Evolutionary conservation across 1,140 invertebrate species (phyloP).

Genomic region (Drosophila teissieri): DNA sequence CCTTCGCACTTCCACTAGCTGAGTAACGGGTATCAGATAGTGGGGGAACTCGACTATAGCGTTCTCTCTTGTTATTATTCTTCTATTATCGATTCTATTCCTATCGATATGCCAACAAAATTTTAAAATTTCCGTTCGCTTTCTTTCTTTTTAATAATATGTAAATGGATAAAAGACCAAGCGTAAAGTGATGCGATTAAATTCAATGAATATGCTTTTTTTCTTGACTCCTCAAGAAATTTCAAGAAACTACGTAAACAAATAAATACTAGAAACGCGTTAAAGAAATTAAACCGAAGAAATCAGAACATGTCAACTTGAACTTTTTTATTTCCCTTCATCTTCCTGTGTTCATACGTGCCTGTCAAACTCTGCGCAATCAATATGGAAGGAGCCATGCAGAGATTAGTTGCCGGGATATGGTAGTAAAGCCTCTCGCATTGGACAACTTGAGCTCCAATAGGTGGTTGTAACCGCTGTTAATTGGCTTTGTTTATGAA

Average conservation of each 20-base stretch:
- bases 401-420: constrained; percentile 42
- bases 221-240: constrained; percentile 4
- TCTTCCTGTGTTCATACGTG: constrained; percentile 43
- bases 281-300: constrained; percentile 8
- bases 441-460: constrained; percentile 31
- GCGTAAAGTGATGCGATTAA: no score
- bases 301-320: constrained; percentile 61
- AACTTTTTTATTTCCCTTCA: not conserved
- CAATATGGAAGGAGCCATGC: constrained; percentile 38
- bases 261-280: constrained; percentile 15
- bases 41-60: no score
- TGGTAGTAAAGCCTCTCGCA: constrained; percentile 1
- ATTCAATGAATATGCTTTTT: not conserved
- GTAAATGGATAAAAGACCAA: no score
- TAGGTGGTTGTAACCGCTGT: constrained; percentile 54
- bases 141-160: no score
- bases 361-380: constrained; percentile 38
- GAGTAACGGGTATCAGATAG: no score
- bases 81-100: no score
- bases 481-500: constrained; percentile 65
- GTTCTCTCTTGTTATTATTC: no score
- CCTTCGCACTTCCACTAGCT: no score
- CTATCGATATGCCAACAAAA: no score
- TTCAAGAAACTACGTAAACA: constrained; percentile 4
- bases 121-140: no score